Evolutionary conservation across 2,797 vertebrate species (phyloP), one percentile per base, ranked within the genome.

Genomic region (Scomberomorus guttatus): DNA sequence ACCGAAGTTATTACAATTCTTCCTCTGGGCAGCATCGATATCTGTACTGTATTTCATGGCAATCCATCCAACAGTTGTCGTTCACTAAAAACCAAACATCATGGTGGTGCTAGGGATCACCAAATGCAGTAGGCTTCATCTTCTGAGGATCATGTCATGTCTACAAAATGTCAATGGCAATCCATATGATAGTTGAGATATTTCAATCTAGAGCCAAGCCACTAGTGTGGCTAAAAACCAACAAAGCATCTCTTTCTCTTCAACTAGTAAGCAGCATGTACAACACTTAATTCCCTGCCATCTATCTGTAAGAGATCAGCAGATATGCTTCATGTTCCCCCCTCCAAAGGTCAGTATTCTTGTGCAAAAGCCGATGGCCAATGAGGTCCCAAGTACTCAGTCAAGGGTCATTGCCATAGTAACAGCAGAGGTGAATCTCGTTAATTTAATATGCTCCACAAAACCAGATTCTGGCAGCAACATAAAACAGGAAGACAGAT

Each of bases 361-460:
- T 64, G 48, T 73, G 42, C 51, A 66, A 71, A 48, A 61, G 52
- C 57, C 60, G 71, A 58, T 60, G 2, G 73, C 44, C 69, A 67
- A 6, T 77, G 0, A 81, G 84, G 68, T 88, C 68, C 83, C 39
- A 20, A 14, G 77, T 42, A 63, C 27, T 65, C 24, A 74, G 72
- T 72, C 69, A 70, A 52, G 63, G 73, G 75, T 86, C 72, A 58
- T 81, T 72, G 61, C 72, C 77, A 89, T 73, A 29, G 73, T 74
- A 81, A 89, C 75, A 70, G 52, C 17, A 51, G 61, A 72, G 56
- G 67, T 81, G 22, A 84, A 75, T 72, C 59, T 75, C 58, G 70
- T 79, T 65, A 60, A n/a, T 77, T 72, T 59, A 70, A 82, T 55
- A 56, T 68, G 63, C 48, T 34, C 68, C 58, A 79, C 82, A 69